A percentile compares a stretch with the other conserved stretches of the same genome.
Evolutionary conservation across 2,113 vertebrate species (phyloP).

Genomic region (Octodon degus): DNA sequence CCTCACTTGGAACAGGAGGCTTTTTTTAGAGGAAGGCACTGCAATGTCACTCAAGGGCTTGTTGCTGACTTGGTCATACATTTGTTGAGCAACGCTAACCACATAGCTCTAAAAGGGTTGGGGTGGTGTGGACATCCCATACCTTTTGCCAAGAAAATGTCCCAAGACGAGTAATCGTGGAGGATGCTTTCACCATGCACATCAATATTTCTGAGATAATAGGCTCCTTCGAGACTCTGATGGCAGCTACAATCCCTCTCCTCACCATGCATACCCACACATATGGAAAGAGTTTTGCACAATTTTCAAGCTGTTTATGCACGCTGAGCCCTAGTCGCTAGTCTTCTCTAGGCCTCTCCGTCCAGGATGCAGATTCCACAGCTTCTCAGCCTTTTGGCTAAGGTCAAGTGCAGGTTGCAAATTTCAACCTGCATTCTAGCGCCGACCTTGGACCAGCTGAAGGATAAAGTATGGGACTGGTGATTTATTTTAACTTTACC

Average conservation of each 20-base stretch:
- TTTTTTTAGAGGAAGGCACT: neutral
- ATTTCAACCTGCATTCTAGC: neutral
- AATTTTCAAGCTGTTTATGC: too few relatives aligned
- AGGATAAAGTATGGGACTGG: neutral
- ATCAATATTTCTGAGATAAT: neutral
- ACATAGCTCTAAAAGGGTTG: neutral
- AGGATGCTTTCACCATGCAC: neutral
- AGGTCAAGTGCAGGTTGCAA: neutral
- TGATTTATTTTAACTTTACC: neutral
- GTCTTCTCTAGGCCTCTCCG: neutral
- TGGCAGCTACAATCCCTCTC: neutral
- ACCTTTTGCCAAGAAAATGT: neutral
- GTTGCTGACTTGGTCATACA: neutral
- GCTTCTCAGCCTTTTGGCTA: too few relatives aligned
- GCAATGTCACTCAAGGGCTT: neutral
- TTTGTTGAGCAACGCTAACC: neutral
- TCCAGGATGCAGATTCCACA: neutral
- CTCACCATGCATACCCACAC: neutral
- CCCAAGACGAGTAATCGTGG: neutral
- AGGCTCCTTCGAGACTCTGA: neutral
- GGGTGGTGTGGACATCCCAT: neutral
- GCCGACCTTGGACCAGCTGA: neutral
- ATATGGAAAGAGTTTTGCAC: neutral
- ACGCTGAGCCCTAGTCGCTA: neutral
- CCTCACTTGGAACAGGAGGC: neutral